Conservation (phyloP, 2,888 invertebrate genomes). For the Scaeva pyrastri region DNA sequence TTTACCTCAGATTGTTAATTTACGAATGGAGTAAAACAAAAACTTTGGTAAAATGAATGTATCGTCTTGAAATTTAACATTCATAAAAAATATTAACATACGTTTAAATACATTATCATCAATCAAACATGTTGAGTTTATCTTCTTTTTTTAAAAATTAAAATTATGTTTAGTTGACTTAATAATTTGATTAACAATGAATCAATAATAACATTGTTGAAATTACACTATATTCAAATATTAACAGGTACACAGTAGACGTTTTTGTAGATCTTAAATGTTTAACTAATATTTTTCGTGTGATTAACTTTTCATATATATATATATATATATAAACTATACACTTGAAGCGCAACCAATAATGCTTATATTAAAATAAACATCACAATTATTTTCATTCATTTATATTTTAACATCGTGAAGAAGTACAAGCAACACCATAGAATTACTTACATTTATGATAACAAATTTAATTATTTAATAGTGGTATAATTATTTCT, state of each 20-base stretch:
- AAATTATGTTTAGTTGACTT: not conserved
- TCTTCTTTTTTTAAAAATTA: not conserved
- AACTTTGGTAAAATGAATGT: no score
- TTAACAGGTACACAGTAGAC: conserved; percentile 70
- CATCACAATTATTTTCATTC: conserved; percentile 48
- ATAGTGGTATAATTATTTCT: not conserved
- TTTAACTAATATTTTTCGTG: conserved; percentile 24
- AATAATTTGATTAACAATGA: conserved; percentile 6
- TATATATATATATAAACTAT: conserved; percentile 25
- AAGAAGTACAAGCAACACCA: conserved; percentile 40
- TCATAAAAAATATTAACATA: no score
- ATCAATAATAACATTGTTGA: conserved; percentile 31
- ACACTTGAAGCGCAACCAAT: conserved; percentile 40
- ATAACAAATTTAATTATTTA: conserved; percentile 11
- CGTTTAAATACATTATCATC: no score
- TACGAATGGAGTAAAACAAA: no score
- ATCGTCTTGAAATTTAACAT: no score
- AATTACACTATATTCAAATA: conserved; percentile 59
- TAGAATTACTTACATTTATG: conserved; percentile 14
- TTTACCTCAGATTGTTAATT: no score
- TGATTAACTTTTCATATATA: conserved; percentile 24
- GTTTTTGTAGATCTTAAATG: conserved; percentile 46
- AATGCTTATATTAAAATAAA: conserved; percentile 42
- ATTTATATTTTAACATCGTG: conserved; percentile 30
- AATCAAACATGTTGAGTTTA: no score